Percentiles rank a stretch among this genome's conserved stretches.
These are phyloP conservation scores for Prosapia bicincta DNA, from an alignment of 2,888 invertebrate genomes.

Conservation along the genomic window DNA sequence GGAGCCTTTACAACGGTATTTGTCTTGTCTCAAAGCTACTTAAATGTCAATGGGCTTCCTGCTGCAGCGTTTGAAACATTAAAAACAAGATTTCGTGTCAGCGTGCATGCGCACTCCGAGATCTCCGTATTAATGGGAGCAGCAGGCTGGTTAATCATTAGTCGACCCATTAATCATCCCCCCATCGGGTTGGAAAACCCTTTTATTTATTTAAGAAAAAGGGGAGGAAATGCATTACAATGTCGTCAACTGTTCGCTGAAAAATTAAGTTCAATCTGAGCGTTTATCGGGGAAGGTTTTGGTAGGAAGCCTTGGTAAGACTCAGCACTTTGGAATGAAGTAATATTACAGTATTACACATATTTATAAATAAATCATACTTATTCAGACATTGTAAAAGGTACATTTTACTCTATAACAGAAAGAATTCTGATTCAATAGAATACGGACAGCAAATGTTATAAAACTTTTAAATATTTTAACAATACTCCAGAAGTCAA, in stretches of 20 bases:
- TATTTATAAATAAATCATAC: no score
- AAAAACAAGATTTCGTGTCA: not conserved
- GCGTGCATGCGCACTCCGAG: not conserved
- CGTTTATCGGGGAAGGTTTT: no score
- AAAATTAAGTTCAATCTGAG: no score
- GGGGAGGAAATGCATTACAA: not conserved
- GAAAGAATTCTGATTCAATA: no score
- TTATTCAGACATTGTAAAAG: no score
- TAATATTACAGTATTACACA: no score
- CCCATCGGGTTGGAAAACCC: not conserved
- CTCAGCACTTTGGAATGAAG: no score
- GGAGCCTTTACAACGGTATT: not conserved
- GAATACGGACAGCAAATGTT: no score
- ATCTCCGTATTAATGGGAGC: not conserved
- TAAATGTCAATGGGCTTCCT: not conserved
- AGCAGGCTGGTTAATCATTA: not conserved
- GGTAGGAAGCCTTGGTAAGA: no score
- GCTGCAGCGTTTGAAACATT: not conserved
- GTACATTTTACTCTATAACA: no score
- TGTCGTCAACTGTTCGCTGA: not conserved
- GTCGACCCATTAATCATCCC: not conserved
- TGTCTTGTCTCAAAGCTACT: not conserved
- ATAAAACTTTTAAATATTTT: no score
- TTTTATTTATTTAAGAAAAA: conserved; percentile 1
- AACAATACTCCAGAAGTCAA: no score